Conservation (phyloP, 2,113 vertebrate genomes). For the Hydrolagus affinis region DNA sequence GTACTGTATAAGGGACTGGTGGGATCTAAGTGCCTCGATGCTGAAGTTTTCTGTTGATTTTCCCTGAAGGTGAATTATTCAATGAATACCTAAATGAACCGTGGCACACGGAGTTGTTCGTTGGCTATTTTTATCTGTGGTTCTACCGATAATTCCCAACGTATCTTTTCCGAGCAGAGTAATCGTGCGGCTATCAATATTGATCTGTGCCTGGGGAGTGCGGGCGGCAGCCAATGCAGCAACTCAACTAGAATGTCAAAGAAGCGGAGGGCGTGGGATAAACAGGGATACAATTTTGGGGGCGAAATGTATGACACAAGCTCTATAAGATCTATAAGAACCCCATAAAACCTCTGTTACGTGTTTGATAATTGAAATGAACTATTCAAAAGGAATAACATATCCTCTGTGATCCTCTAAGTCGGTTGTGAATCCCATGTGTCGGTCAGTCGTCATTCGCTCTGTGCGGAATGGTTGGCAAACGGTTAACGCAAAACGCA, state of each 20-base stretch:
- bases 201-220: not conserved
- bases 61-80: not conserved
- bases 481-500: too few relatives aligned
- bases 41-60: not conserved
- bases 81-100: not conserved
- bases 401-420: too few relatives aligned
- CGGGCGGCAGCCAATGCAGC: not conserved
- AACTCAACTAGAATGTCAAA: not conserved
- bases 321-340: too few relatives aligned
- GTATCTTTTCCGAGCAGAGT: not conserved
- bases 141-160: not conserved
- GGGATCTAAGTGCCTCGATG: not conserved
- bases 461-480: too few relatives aligned
- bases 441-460: too few relatives aligned
- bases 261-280: not conserved
- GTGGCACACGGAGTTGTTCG: too few relatives aligned
- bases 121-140: not conserved
- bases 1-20: too few relatives aligned
- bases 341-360: too few relatives aligned
- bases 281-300: not conserved
- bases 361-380: too few relatives aligned
- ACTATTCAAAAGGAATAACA: too few relatives aligned
- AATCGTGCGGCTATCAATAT: not conserved
- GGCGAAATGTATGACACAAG: too few relatives aligned
- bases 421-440: too few relatives aligned